Base-by-base conservation (phyloP, 2,113 vertebrate species). In the Gymnobelideus leadbeateri region DNA sequence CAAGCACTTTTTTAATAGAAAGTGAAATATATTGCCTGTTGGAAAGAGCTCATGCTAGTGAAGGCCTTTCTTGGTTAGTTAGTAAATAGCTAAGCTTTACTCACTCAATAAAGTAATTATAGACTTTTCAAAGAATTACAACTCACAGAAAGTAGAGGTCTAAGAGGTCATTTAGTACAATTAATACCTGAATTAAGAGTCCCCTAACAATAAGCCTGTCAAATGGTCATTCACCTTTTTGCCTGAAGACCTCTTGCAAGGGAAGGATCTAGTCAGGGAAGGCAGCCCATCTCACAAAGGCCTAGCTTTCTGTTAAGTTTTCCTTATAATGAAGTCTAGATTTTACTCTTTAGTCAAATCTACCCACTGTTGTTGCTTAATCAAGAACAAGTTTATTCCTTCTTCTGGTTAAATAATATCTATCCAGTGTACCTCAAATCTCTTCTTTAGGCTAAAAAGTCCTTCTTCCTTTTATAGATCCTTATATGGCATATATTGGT, bases 41-140 rank as follows among this genome's bases (percentile, higher is more conserved):
- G 89, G 1, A 52, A 89, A 97, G 52, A 52, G 43, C 57, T 89
- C 93, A 93, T 51, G 11, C 68, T 90, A 89, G 89, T 68, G 21
- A 92, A 61, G 12, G 50, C 51, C 43, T 46, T 91, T 90, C 8
- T 23, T 89, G 57, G 61, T 91, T 68, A 31, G 23, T 90, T 90
- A 77, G 31, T 61, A 37, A 93, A 94, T 93, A 92, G 91, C 25
- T 68, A 68, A 92, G 31, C 7, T 92, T 1, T 26, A 61, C 26
- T 91, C 50, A 91, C 6, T 43, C 12, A 55, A 91, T 61, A 10
- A 90, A 51, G 0, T 26, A 47, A 51, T 91, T 53, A 89, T 46
- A 0, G 1, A 61, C 61, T 68, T 31, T n/a, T 68, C 61, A 68
- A 68, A 61, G 28, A 61, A 61, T 61, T 9, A 61, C 28, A 31